These are phyloP conservation scores for Pristionchus arcanus DNA, from an alignment of 2,888 invertebrate genomes.

Conservation along the genomic window DNA sequence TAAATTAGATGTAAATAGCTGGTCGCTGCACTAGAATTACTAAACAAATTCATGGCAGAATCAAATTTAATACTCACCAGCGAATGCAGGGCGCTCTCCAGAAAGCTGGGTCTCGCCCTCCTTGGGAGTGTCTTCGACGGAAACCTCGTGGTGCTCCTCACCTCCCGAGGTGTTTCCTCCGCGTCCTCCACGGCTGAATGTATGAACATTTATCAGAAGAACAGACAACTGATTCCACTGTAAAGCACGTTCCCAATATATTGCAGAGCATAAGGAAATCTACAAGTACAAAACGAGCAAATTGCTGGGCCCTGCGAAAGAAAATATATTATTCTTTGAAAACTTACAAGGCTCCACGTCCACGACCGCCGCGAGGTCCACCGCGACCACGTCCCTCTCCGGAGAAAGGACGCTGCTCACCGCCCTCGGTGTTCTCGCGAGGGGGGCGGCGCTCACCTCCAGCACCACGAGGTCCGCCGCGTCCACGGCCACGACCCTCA, in stretches of 20 bases:
- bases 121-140: slow-evolving; percentile 52
- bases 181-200: slow-evolving; percentile 54
- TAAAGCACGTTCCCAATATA: slow-evolving; percentile 16
- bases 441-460: slow-evolving; percentile 59
- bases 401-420: slow-evolving; percentile 49
- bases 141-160: slow-evolving; percentile 43
- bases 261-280: slow-evolving; percentile 53
- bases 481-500: slow-evolving; percentile 70
- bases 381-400: slow-evolving; percentile 58
- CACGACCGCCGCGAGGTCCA: slow-evolving; percentile 66
- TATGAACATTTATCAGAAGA: slow-evolving; percentile 45
- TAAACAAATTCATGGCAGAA: background rate
- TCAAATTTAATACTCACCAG: background rate
- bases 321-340: background rate
- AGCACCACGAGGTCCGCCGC: slow-evolving; percentile 69
- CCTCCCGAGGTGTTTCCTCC: slow-evolving; percentile 50
- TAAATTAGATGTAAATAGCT: slow-evolving; percentile 11
- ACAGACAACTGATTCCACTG: slow-evolving; percentile 9
- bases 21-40: background rate
- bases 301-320: slow-evolving; percentile 8
- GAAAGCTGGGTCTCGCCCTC: slow-evolving; percentile 41
- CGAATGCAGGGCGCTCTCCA: slow-evolving; percentile 39
- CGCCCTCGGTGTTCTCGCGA: slow-evolving; percentile 55
- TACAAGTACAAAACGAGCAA: background rate
- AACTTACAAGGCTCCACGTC: slow-evolving; percentile 59